Evolutionary conservation across 1,140 invertebrate species (phyloP).

Genomic region (Patella vulgata): DNA sequence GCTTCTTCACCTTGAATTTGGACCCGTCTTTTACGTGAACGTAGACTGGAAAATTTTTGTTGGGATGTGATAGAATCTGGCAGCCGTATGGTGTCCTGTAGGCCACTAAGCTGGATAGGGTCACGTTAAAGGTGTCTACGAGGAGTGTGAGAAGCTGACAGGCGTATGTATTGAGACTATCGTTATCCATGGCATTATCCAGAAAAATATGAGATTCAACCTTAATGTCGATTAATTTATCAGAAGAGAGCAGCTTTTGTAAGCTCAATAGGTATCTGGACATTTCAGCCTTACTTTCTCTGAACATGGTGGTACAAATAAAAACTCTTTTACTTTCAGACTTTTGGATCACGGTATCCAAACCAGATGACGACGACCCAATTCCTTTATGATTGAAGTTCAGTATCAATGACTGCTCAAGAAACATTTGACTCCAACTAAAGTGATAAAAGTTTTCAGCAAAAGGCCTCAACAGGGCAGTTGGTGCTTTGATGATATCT

Average conservation of each 20-base stretch:
- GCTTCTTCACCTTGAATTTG: slow-evolving; percentile 39
- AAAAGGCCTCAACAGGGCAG: slow-evolving; percentile 12
- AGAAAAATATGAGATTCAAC: slow-evolving; percentile 55
- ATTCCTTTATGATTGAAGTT: slow-evolving; percentile 16
- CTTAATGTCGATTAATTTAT: slow-evolving; percentile 21
- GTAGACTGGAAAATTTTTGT: slow-evolving; percentile 25
- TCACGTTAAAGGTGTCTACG: slow-evolving; percentile 30
- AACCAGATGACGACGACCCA: neutral
- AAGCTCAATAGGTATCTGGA: slow-evolving; percentile 40
- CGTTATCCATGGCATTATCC: slow-evolving; percentile 43
- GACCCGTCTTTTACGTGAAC: slow-evolving; percentile 36
- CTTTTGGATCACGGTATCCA: neutral
- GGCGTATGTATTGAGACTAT: slow-evolving; percentile 41
- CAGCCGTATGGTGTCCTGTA: slow-evolving; percentile 48
- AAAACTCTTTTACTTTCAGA: slow-evolving; percentile 23
- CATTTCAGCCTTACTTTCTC: slow-evolving; percentile 48
- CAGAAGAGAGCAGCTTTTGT: slow-evolving; percentile 28
- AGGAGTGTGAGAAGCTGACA: slow-evolving; percentile 44
- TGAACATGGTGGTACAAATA: slow-evolving; percentile 55
- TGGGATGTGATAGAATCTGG: slow-evolving; percentile 32
- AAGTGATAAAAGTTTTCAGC: slow-evolving; percentile 22
- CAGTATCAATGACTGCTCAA: slow-evolving; percentile 24
- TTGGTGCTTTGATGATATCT: slow-evolving; percentile 7
- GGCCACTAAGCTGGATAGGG: slow-evolving; percentile 17
- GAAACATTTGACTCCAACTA: slow-evolving; percentile 29